Evolutionary conservation across 2,113 vertebrate genomes (phyloP).

Genomic region (Crotophaga sulcirostris): DNA sequence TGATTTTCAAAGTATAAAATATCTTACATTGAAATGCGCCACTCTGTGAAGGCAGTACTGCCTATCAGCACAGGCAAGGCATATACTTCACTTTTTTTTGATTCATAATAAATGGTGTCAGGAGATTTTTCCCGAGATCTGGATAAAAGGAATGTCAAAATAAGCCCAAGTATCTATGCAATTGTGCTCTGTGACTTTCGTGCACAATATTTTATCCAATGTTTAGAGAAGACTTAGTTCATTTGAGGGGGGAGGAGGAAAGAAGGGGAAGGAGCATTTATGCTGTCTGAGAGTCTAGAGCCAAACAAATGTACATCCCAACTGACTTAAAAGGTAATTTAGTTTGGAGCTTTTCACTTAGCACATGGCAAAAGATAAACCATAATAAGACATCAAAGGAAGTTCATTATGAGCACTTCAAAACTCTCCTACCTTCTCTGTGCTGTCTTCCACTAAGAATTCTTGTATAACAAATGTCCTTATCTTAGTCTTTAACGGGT

Average conservation of each 20-base stretch:
- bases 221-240: background rate
- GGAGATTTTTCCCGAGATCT: background rate
- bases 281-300: background rate
- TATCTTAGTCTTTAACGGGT: background rate
- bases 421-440: background rate
- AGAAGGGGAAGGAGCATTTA: background rate
- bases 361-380: constrained; percentile 63
- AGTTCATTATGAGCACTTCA: background rate
- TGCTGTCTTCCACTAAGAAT: background rate
- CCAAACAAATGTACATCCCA: background rate
- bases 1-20: background rate
- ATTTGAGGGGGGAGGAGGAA: background rate
- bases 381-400: background rate
- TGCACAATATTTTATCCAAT: background rate
- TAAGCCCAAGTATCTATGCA: background rate
- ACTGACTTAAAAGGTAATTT: constrained; percentile 62
- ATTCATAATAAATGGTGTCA: background rate
- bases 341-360: constrained; percentile 56
- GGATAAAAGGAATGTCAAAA: constrained; percentile 25
- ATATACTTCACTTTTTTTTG: background rate
- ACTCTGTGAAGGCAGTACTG: background rate
- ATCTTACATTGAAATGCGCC: background rate
- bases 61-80: background rate
- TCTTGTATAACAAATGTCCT: background rate
- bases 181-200: background rate